A percentile compares a stretch with the other conserved stretches of the same genome.
These are phyloP conservation scores for Lepetodrilus schrolli DNA, from an alignment of 2,888 invertebrate genomes.

Conservation along the genomic window DNA sequence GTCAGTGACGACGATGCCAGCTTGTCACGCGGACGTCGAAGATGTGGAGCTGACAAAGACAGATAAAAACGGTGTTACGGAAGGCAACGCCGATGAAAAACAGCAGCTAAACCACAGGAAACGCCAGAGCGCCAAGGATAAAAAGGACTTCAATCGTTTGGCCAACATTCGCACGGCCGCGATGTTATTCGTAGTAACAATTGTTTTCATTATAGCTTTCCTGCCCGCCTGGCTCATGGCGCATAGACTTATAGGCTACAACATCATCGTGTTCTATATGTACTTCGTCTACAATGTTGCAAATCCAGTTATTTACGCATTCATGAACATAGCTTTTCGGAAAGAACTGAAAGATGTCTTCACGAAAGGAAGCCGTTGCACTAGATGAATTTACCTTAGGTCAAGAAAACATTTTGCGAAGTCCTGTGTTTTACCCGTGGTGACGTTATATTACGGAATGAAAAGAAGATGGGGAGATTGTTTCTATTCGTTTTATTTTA, in stretches of 20 bases:
- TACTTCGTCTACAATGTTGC: conserved; percentile 67
- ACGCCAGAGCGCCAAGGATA: conserved; percentile 37
- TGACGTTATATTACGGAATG: neutral
- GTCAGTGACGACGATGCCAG: conserved; percentile 31
- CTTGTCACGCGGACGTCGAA: conserved; percentile 30
- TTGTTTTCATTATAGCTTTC: conserved; percentile 63
- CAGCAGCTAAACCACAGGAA: conserved; percentile 24
- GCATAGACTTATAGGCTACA: conserved; percentile 43
- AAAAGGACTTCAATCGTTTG: conserved; percentile 39
- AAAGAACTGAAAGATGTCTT: conserved; percentile 51
- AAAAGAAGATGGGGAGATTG: too few species aligned
- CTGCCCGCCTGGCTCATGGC: conserved; percentile 61
- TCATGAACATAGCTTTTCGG: conserved; percentile 66
- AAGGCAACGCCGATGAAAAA: conserved; percentile 10
- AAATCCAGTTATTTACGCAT: conserved; percentile 66
- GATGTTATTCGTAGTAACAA: conserved; percentile 67
- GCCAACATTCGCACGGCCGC: conserved; percentile 63
- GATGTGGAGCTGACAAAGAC: conserved; percentile 32
- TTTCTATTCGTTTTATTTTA: too few species aligned
- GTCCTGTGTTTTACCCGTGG: neutral
- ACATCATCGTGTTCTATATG: conserved; percentile 59
- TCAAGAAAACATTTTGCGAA: neutral
- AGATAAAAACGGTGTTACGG: conserved; percentile 31
- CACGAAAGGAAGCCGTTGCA: conserved; percentile 28
- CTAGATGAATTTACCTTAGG: neutral